Evolutionary conservation across 1,140 invertebrate genomes (phyloP), one percentile per base, ranked within the genome.

Genomic region (Teleogryllus occipitalis): DNA sequence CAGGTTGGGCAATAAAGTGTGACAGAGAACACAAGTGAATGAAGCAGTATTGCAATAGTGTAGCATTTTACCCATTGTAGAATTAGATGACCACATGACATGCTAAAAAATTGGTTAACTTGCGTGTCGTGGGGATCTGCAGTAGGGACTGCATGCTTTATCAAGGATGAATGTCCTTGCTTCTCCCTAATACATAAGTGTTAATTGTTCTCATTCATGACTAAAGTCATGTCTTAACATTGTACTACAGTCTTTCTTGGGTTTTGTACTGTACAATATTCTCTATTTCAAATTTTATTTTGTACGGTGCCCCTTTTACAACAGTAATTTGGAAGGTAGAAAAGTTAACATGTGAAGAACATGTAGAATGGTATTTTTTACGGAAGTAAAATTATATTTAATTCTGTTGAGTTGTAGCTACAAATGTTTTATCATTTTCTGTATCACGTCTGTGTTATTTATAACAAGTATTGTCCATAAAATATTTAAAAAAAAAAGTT

Each of bases 131-230:
- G 54, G 27, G 27, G 27, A 65, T 65, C 54, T 65, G 54, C 54
- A 65, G 54, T 65, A 65, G 54, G 18, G 54, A 65, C 54, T 65
- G 54, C 54, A 65, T 65, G 54, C 54, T 65, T 65, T 10, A 65
- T 65, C 54, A 65, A 65, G 54, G 54, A 65, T 65, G 18, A 65
- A 65, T 14, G 18, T 65, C 54, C 54, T 65, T 65, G 54, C 18
- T 65, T 65, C 18, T 18, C 54, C 54, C 54, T 14, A 14, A 65
- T 18, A 65, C 54, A 18, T 65, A 65, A 65, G 27, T 39, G 27
- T 39, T 65, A 65, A 65, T 65, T 65, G 54, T 65, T 65, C 54
- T 65, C 54, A 65, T 65, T 65, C 54, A 65, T 65, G 54, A 65
- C 54, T 10, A 2, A 10, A 14, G 54, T 65, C 54, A 65, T 65